Evolutionary conservation across 30 jellyfish, hydroid and myxozoan species (phyloP), one percentile per base, ranked within the genome.

Genomic region (Calvadosia cruxmelitensis): DNA sequence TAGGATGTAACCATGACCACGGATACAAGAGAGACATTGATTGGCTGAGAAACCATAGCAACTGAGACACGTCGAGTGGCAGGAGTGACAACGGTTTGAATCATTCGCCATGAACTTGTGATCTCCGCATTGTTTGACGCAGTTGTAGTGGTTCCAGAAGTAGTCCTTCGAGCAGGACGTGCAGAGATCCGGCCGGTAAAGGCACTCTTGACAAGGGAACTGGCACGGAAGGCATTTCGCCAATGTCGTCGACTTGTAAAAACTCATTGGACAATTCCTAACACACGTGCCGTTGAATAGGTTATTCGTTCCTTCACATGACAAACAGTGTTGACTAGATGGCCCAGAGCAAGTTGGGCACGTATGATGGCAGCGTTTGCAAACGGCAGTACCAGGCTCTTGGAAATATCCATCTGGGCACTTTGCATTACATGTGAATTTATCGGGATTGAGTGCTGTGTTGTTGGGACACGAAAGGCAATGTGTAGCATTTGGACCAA

Each of bases 301-400:
- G 66, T 52, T 82, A 24, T 64, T 36, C 50, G 81, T 82, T 2
- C 49, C 50, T 0, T 78, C 79, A 52, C 96, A 86, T 25, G 84
- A 36, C 33, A 72, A 64, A 57, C 96, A 86, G 28, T 86, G 81
- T 2, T 71, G 73, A 30, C 66, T 57, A 61, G 53, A 67, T 23
- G 95, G 93, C 33, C 95, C 95, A 64, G 29, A 69, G 63, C 99
- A 91, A 29, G 61, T 63, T 29, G 50, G 64, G 49, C 99, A 91
- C 10, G 73, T 77, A 23, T 70, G 83, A 70, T 91, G 99, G 66
- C 99, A 91, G 50, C 31, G 32, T 50, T 73, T 53, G 81, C 95
- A 78, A 29, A 61, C 34, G 52, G 75, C 71, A 3, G 88, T 53
- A 15, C 29, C 49, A 0, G 52, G 75, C 35, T 77, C 83, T 0